phyloP scores from a whole-genome alignment of 2,113 vertebrate species.

The Pimephales promelas region DNA sequence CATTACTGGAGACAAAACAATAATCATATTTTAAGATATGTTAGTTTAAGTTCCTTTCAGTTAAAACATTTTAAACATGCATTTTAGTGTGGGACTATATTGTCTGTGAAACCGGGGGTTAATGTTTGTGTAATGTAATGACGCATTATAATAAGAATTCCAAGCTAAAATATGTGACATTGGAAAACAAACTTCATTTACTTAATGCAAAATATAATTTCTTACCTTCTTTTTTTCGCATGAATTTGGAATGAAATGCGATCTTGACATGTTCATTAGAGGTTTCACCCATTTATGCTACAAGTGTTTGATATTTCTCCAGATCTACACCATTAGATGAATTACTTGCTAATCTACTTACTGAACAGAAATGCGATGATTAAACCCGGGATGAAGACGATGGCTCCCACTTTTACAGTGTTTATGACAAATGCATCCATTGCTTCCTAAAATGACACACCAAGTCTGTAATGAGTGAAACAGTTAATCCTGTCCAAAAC shows the following conservation, averaged over 20 bases:
- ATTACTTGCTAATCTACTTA: slow-evolving; percentile 38
- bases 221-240: background rate
- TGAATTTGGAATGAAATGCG: background rate
- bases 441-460: slow-evolving; percentile 29
- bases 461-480: background rate
- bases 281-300: background rate
- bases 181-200: background rate
- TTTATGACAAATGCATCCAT: slow-evolving; percentile 48
- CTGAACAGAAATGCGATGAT: slow-evolving; percentile 42
- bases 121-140: too few species aligned
- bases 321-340: background rate
- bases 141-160: too few species aligned
- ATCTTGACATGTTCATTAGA: background rate
- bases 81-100: too few species aligned
- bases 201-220: background rate
- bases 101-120: too few species aligned
- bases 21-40: too few species aligned
- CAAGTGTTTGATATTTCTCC: background rate
- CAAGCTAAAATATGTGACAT: background rate
- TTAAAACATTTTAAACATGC: too few species aligned
- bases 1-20: too few species aligned
- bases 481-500: background rate
- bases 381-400: slow-evolving; percentile 53
- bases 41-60: too few species aligned
- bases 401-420: slow-evolving; percentile 42